phyloP scores from a whole-genome alignment of 2,888 invertebrate genomes.

The Cosmopolites sordidus region DNA sequence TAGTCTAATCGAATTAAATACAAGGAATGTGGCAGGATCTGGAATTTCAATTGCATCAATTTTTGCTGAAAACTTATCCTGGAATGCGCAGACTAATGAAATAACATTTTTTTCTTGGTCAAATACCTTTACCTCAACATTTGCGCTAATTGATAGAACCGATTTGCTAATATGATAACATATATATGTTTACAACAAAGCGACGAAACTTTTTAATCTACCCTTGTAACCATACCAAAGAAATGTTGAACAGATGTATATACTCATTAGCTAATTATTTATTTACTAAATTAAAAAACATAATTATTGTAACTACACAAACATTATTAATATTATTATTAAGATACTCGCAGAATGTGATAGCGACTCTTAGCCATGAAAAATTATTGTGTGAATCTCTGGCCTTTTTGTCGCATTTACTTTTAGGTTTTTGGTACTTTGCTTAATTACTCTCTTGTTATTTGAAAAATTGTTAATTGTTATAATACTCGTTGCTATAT shows the following conservation, averaged over 20 bases:
- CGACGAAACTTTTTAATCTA: constrained; percentile 2
- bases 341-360: constrained; percentile 47
- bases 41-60: too few relatives aligned
- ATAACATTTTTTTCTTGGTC: too few relatives aligned
- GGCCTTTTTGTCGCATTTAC: constrained; percentile 35
- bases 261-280: constrained; percentile 29
- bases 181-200: constrained; percentile 22
- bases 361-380: constrained; percentile 40
- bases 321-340: constrained; percentile 18
- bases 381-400: constrained; percentile 31
- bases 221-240: constrained; percentile 35
- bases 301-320: constrained; percentile 4
- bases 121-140: too few relatives aligned
- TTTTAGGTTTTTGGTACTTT: constrained; percentile 33
- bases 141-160: too few relatives aligned
- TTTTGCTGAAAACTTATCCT: too few relatives aligned
- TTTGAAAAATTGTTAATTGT: constrained; percentile 15
- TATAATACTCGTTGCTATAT: neutral
- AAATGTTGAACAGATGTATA: constrained; percentile 34
- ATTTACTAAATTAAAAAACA: constrained; percentile 9
- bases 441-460: constrained; percentile 19
- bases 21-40: too few relatives aligned
- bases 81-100: too few relatives aligned
- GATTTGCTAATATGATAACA: neutral
- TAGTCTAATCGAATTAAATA: too few relatives aligned